Evolutionary conservation across 2,113 vertebrate species (phyloP), one percentile per base, ranked within the genome.

Genomic region (Stigmatopora nigra): DNA sequence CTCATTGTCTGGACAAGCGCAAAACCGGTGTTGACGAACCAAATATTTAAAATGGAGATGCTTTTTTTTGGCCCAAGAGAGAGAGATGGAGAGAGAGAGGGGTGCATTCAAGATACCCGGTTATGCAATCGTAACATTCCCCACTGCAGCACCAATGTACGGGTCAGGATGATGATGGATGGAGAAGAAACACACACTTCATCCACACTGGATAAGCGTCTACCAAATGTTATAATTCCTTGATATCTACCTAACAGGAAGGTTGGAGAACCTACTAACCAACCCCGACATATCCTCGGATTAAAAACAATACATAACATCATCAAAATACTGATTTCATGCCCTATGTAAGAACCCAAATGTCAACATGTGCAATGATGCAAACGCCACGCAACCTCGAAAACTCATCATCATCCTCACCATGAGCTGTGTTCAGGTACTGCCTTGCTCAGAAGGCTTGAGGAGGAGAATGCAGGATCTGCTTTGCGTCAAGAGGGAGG

Each of bases 61-160:
- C 63, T 79, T 68, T 67, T 38, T 41, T 60, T 41, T 56, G 53
- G 72, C 69, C 61, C 10, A n/a, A 2, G 17, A 20, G 61, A 25
- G 85, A 86, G 88, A 86, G 61, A 25, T 84, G 85, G 88, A 86
- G 13, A 20, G 61, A 25, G 85, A 86, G 88, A 86, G 87, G 84
- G 84, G 81, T 81, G 77, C 7, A 44, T 64, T 70, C 44, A 49
- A 77, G 78, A 81, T 81, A 64, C 69, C 78, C 65, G 61, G 87
- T 91, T 91, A 90, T 91, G 90, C 86, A 91, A 91, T 88, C 75
- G 41, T 75, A 87, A 79, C 82, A 80, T 82, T 56, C 71, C 67
- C 68, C 71, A 86, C 84, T 82, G 84, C 86, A 80, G 87, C 78
- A 56, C 72, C 78, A n/a, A 70, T 79, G 75, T 70, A 81, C 71